Base-by-base conservation (phyloP, 1,140 invertebrate species). In the Drosophila mojavensis region DNA sequence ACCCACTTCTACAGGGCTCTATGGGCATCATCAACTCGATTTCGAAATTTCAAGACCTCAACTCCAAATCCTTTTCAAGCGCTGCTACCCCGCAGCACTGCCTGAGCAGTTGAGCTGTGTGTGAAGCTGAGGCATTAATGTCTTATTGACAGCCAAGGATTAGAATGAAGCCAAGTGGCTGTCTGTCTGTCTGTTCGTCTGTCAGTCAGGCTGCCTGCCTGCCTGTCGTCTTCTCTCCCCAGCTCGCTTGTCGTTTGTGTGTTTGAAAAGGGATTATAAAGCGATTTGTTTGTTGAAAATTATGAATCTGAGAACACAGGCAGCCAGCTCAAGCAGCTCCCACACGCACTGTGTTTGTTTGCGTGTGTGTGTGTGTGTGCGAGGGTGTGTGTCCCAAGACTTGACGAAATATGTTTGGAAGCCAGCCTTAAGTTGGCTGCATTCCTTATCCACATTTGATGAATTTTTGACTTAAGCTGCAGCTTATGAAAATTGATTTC, bases 221-320 rank as follows among this genome's bases (percentile, higher is more conserved):
- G n/a, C 4, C n/a, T 39, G 33, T 13, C 6, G 15, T 13, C 15
- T 5, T 4, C 24, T 24, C 15, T n/a, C 13, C 28, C n/a, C 24
- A 43, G 48, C 17, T 39, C 51, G 26, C 17, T 63, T 33, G 33
- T 36, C 9, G 58, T 26, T 13, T 50, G 61, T 69, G 84, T 88
- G 83, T 88, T 88, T 88, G 83, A 89, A 89, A 88, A 80, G 83
- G 83, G 83, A 88, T 88, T 88, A 88, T 88, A 88, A 89, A 88
- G 83, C 83, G 83, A 88, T 88, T 88, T 88, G 83, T 88, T 88
- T 88, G 83, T 89, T 67, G 79, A 88, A 79, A 88, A 88, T 88
- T 88, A 88, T 88, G 83, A 88, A 88, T 88, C 83, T 89, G 83
- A 73, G 77, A 83, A 83, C 76, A 47, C 26, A 30, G 43, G 9